Evolutionary conservation across 2,888 invertebrate genomes (phyloP).

Genomic region (Drosophila helvetica): DNA sequence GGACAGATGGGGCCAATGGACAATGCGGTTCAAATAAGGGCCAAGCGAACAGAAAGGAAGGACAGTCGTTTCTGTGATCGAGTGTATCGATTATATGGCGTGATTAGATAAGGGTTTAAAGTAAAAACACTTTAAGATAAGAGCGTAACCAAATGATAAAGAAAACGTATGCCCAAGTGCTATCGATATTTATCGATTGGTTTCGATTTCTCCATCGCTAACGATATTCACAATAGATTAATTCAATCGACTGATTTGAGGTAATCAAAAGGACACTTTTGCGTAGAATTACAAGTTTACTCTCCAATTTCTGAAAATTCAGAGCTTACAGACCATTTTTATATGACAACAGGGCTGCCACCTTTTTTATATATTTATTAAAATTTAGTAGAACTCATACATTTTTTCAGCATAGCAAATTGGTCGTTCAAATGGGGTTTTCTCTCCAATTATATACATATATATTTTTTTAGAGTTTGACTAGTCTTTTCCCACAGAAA

Average conservation of each 20-base stretch:
- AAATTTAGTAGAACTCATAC: background rate
- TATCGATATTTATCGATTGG: background rate
- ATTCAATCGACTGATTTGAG: too few relatives aligned
- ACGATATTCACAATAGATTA: too few relatives aligned
- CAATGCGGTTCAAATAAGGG: conserved; percentile 6
- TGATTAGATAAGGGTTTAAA: background rate
- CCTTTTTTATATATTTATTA: background rate
- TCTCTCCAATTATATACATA: background rate
- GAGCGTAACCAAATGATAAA: background rate
- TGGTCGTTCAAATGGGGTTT: background rate
- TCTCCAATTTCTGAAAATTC: too few relatives aligned
- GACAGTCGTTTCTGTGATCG: conserved; percentile 2
- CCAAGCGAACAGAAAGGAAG: background rate
- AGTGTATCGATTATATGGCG: background rate
- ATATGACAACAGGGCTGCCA: background rate
- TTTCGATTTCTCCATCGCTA: background rate
- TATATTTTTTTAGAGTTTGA: background rate
- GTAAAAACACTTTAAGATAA: background rate
- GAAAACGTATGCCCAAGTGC: fast-evolving
- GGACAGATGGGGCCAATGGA: conserved; percentile 27
- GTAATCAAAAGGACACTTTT: too few relatives aligned
- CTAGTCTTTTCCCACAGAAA: background rate
- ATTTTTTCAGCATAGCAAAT: background rate
- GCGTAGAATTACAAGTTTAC: too few relatives aligned
- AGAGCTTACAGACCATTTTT: too few relatives aligned